Base-by-base conservation (phyloP, 37 sponge, comb jelly and placozoan genomes). In the Ianthella basta region DNA sequence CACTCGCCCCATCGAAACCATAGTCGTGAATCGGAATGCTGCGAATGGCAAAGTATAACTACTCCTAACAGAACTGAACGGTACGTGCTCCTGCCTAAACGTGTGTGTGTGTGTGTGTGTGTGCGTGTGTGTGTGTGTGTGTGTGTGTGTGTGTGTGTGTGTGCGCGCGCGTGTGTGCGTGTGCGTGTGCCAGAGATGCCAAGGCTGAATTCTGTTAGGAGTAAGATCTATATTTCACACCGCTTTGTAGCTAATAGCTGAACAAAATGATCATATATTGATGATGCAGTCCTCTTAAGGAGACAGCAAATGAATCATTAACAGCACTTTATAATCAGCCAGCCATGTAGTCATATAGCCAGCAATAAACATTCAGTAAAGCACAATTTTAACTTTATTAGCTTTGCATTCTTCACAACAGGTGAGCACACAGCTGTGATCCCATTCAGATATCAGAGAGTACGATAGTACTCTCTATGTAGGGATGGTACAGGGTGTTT, bases 41-140 rank as follows among this genome's bases (percentile, higher is more conserved):
- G 18, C 15, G 59, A 18, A 56, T 56, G 15, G 15, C 59, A 18
- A 19, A 18, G 59, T 19, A 15, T 56, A 56, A 15, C 18, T 56
- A 15, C 16, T 56, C 59, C 18, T 15, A 18, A 56, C 16, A 56
- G 16, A 19, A 56, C 16, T 18, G 18, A 18, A 15, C 18, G 59
- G 59, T 56, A 18, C 18, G 59, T 56, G 59, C 18, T 15, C 18
- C 16, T 56, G 59, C 18, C 16, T 56, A 18, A 19, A 18, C 18
- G 59, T 56, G 59, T 56, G 59, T 56, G 59, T 56, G 59, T 56
- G 59, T 56, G 59, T 56, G 59, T 56, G 59, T 56, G 59, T 56
- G 59, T 56, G 59, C 18, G 59, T 56, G 59, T 56, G 59, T 56
- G 59, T 56, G 59, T 56, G 59, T 56, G 59, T 56, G 59, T 56